Conservation (phyloP, 2,797 vertebrate genomes). For the Buceros bicornis region DNA sequence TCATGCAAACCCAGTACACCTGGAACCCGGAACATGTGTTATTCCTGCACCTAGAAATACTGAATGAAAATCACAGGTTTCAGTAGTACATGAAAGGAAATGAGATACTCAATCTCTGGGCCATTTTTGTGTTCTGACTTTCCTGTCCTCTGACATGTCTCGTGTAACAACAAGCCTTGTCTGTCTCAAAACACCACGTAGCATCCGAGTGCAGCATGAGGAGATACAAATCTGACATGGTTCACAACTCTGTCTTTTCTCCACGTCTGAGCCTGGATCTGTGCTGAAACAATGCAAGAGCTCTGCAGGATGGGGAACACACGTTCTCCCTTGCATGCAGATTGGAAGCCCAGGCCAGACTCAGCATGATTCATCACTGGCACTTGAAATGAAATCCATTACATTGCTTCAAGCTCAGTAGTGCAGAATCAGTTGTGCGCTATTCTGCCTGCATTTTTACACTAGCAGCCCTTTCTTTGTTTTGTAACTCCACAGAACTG, state of each 20-base stretch:
- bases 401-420: constrained; percentile 14
- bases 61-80: not conserved
- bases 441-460: not conserved
- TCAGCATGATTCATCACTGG: constrained; percentile 25
- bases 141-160: not conserved
- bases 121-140: not conserved
- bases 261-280: not conserved
- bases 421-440: constrained; percentile 22
- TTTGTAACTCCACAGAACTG: not conserved
- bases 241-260: not conserved
- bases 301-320: not conserved
- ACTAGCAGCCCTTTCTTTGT: not conserved
- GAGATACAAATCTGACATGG: constrained; percentile 10
- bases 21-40: fast-evolving
- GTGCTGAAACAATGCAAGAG: not conserved
- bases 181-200: not conserved
- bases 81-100: not conserved
- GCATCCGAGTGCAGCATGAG: not conserved
- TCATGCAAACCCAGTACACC: not conserved
- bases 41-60: not conserved
- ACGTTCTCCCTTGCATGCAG: not conserved
- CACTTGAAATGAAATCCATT: constrained; percentile 17
- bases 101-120: not conserved
- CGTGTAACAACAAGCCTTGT: not conserved
- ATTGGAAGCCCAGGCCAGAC: not conserved